Base-by-base conservation (phyloP, 2,113 vertebrate species). In the Odontophorus gujanensis region DNA sequence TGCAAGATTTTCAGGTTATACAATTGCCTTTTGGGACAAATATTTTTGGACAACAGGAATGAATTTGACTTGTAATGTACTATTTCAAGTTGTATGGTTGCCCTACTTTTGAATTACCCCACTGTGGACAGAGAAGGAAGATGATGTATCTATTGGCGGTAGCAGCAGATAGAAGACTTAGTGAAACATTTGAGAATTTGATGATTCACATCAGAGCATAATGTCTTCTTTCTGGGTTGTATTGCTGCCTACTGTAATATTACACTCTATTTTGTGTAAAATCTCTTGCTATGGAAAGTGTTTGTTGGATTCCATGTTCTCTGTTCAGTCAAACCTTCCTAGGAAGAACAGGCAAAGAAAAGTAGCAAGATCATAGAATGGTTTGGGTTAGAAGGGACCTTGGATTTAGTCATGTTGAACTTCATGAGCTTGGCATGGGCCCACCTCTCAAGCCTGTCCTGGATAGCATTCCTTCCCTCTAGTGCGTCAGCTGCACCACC, bases 1-100 rank as follows among this genome's bases (percentile, higher is more conserved):
- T 81, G 34, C 38, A 73, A 57, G 30, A 61, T 76, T 62, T 71
- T 87, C 89, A 90, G 34, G 47, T 91, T 66, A 87, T 13, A 66
- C 62, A 53, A 62, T 40, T 87, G 77, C 55, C 79, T 93, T 81
- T 68, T 81, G 85, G 84, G 81, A 84, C 30, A 87, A 51, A 71
- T 21, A 38, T 25, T 72, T 71, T 91, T 80, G 48, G 68, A 22
- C 21, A 69, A 22, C 47, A 90, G 62, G 25, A 63, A 25, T 57
- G 53, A 62, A 68, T 75, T 82, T 87, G 34, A 25, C 63, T 85
- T 28, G 4, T 59, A 7, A 17, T 43, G 10, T 43, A 58, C 17
- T 78, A 85, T 76, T 92, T 85, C 34, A 71, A 21, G 13, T 38
- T 57, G 34, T 10, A 34, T 71, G 85, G 25, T 76, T 93, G 48